Percentiles rank a stretch among this genome's conserved stretches.
Evolutionary conservation across 2,888 invertebrate species (phyloP).

Genomic region (Rutpela maculata): DNA sequence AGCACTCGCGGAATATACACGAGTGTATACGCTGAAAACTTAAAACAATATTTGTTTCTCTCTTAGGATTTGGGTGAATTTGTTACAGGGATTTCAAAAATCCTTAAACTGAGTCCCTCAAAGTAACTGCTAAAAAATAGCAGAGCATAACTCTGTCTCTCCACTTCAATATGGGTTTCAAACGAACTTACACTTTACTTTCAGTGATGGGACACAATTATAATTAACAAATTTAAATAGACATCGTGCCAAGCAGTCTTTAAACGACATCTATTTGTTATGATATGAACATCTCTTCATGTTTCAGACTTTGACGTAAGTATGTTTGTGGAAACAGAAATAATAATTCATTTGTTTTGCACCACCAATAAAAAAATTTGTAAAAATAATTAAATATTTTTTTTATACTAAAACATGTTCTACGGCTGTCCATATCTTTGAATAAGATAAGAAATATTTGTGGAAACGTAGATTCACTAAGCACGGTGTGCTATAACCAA

Average conservation of each 20-base stretch:
- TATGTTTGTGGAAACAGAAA: neutral
- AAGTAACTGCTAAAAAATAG: constrained; percentile 38
- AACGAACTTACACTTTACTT: neutral
- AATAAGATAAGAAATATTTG: no score
- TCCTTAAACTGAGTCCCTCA: constrained; percentile 5
- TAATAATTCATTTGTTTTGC: no score
- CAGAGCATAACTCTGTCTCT: constrained; percentile 41
- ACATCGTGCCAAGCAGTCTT: constrained; percentile 46
- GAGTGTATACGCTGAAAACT: neutral
- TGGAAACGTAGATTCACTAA: no score
- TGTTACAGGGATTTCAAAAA: neutral
- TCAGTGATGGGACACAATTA: neutral
- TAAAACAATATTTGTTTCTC: neutral
- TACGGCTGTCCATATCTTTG: no score
- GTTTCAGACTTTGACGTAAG: neutral
- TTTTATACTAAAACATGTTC: no score
- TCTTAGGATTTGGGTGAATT: neutral
- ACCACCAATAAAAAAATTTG: no score
- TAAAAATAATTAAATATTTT: no score
- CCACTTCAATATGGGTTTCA: constrained; percentile 6
- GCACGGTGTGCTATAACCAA: no score
- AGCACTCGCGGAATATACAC: neutral
- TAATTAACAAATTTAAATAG: constrained; percentile 30
- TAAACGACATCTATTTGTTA: constrained; percentile 47
- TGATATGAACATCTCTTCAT: constrained; percentile 14